Evolutionary conservation across 2,888 invertebrate species (phyloP), one percentile per base, ranked within the genome.

Genomic region (Girardia tigrina): DNA sequence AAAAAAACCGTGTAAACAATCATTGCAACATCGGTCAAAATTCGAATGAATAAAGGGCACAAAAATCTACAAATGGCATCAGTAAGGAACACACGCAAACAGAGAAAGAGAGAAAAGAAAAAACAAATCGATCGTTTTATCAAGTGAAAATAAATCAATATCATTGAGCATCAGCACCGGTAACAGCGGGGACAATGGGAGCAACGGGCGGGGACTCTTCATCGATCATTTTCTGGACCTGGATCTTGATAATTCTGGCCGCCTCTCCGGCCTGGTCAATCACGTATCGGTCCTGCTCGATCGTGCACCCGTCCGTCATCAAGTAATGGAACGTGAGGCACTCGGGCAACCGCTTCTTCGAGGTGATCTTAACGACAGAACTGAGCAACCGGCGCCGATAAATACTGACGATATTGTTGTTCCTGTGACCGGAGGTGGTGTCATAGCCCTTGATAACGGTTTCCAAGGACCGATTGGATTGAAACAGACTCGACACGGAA

Each of bases 291-390:
- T 93, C 93, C 90, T 92, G 90, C 83, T 93, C 93, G 0, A 89
- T 90, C 20, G 79, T 79, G 6, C 82, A 83, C 72, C 81, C 82
- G 29, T 77, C 77, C 36, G 80, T 81, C 1, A 80, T 80, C 1
- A 94, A 94, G 83, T 95, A 95, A 83, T 94, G 93, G 84, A 98
- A 95, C 0, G 97, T 97, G 78, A 98, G 94, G 80, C 97, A 86
- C 85, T 97, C 93, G 0, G 95, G 94, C 83, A 92, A 90, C 76
- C 90, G 89, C 83, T 94, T 94, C 83, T 94, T 92, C 14, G 94
- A 94, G 0, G 97, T 97, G 78, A 98, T 98, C 86, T 92, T 94
- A 8, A 95, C 91, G 80, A 98, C 92, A 73, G 91, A 90, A 0
- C 91, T 90, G 75, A 98, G 86, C 0, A 92, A 91, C 75, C 94